phyloP scores from a whole-genome alignment of 1,140 invertebrate genomes.

The Polypedilum vanderplanki region DNA sequence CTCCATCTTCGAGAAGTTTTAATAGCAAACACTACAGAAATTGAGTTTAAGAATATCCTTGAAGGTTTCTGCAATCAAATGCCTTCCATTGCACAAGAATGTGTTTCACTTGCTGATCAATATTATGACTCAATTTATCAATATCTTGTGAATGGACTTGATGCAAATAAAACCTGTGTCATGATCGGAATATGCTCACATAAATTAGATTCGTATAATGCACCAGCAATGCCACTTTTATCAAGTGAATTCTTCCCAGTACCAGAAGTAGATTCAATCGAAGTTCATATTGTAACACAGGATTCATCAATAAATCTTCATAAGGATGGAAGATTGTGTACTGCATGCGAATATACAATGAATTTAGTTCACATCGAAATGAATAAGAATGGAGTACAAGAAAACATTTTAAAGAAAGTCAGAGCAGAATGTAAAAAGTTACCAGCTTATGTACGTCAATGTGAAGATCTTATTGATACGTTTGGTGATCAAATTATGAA shows the following conservation, averaged over 20 bases:
- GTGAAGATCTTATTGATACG: conserved; percentile 63
- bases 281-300: not conserved
- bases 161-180: conserved; percentile 60
- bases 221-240: not conserved
- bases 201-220: not conserved
- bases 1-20: conserved; percentile 69
- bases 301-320: not conserved
- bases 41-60: conserved; percentile 70
- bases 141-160: conserved; percentile 59
- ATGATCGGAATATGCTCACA: conserved; percentile 62
- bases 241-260: not conserved
- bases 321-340: conserved; percentile 53
- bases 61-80: conserved; percentile 74
- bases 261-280: not conserved
- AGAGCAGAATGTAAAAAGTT: conserved; percentile 61
- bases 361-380: conserved; percentile 69
- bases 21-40: conserved; percentile 74
- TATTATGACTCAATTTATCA: conserved; percentile 69
- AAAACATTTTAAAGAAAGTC: conserved; percentile 48
- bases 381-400: conserved; percentile 39
- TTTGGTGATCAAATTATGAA: conserved; percentile 70
- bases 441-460: conserved; percentile 58
- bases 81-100: conserved; percentile 57
- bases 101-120: conserved; percentile 62
- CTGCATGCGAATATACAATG: conserved; percentile 74